These are phyloP conservation scores for Propithecus perrieri DNA, from an alignment of 2,797 vertebrate genomes.

Conservation along the genomic window DNA sequence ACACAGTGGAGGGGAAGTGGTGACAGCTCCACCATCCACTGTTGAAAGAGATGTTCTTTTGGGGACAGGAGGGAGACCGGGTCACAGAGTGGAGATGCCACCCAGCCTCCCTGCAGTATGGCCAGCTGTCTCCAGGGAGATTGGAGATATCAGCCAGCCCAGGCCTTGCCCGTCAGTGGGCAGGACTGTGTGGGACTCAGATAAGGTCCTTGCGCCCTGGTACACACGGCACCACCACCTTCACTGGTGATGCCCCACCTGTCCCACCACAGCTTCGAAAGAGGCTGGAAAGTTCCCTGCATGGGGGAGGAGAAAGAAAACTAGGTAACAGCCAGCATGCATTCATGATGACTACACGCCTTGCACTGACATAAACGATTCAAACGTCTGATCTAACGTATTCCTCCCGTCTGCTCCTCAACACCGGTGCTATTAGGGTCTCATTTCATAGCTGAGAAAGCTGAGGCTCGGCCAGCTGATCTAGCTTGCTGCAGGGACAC, in stretches of 20 bases:
- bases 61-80: not conserved
- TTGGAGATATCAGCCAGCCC: conserved; percentile 59
- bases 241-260: not conserved
- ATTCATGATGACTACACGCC: not conserved
- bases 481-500: not conserved
- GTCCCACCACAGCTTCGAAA: not conserved
- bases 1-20: not conserved
- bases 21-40: not conserved
- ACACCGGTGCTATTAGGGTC: accelerated
- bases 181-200: conserved; percentile 36
- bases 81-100: not conserved
- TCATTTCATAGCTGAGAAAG: not conserved
- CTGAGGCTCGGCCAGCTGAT: not conserved
- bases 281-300: not conserved
- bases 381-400: not conserved
- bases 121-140: conserved; percentile 62
- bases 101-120: not conserved
- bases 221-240: not conserved
- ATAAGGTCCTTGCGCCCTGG: conserved; percentile 34
- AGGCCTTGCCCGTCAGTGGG: not conserved
- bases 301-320: not conserved
- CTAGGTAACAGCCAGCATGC: not conserved
- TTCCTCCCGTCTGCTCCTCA: not conserved
- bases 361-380: not conserved
- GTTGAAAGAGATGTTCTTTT: not conserved